These are phyloP conservation scores for Xanthia togata DNA, from an alignment of 2,888 invertebrate species.

Conservation along the genomic window DNA sequence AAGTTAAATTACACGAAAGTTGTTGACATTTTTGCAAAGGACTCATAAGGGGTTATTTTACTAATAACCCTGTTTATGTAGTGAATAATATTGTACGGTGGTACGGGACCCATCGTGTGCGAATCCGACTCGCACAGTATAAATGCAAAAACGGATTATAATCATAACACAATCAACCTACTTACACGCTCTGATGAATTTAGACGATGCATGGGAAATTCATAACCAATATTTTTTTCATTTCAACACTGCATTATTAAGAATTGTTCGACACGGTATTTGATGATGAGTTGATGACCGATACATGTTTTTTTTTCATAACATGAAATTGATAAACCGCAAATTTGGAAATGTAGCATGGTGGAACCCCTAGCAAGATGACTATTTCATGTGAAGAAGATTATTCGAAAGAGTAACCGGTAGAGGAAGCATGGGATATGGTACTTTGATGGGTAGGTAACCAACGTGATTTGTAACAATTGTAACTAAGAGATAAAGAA, in stretches of 20 bases:
- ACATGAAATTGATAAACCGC: not conserved
- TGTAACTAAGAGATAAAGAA: not conserved
- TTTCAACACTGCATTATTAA: constrained; percentile 39
- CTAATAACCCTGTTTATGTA: too few relatives aligned
- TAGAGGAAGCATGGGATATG: too few relatives aligned
- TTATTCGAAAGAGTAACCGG: too few relatives aligned
- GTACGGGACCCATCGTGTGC: too few relatives aligned
- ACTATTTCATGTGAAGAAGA: too few relatives aligned
- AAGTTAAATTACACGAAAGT: too few relatives aligned
- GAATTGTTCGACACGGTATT: constrained; percentile 36
- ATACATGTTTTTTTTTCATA: not conserved
- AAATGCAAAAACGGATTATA: constrained; percentile 58
- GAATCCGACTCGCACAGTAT: not conserved
- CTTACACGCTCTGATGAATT: constrained; percentile 60
- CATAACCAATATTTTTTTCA: constrained; percentile 38
- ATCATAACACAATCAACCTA: constrained; percentile 64
- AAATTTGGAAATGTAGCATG: not conserved
- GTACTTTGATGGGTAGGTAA: too few relatives aligned
- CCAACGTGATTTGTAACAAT: not conserved
- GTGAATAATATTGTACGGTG: too few relatives aligned
- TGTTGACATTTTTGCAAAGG: too few relatives aligned
- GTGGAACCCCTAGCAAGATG: too few relatives aligned
- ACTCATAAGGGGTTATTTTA: too few relatives aligned
- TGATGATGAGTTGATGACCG: constrained; percentile 17
- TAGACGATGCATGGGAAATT: constrained; percentile 54